phyloP scores from a whole-genome alignment of 2,888 invertebrate species.

The Mythimna albipuncta region DNA sequence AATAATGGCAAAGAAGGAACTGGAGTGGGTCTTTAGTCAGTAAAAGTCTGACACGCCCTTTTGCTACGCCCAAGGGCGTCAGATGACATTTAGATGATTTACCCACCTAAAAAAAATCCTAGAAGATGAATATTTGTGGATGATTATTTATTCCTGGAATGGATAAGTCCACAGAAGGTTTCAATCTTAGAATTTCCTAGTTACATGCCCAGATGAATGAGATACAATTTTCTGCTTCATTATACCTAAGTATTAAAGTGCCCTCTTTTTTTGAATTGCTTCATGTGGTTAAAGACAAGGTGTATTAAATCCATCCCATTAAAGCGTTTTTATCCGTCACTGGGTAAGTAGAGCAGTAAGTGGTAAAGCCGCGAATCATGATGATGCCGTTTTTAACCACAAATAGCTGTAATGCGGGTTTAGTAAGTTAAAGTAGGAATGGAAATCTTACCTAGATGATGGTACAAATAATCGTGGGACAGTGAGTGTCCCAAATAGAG shows the following conservation, averaged over 20 bases:
- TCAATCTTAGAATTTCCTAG: not conserved
- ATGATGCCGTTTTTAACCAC: constrained; percentile 56
- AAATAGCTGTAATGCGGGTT: constrained; percentile 51
- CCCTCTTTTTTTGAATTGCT: not conserved
- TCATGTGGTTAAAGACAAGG: constrained; percentile 24
- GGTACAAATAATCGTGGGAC: constrained; percentile 6
- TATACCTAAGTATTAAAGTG: not conserved
- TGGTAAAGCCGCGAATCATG: constrained; percentile 57
- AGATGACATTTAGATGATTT: too few species aligned
- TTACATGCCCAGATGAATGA: not conserved
- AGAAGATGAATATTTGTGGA: too few species aligned
- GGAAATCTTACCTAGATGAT: constrained; percentile 24
- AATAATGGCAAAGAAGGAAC: too few species aligned
- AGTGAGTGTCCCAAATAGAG: not conserved
- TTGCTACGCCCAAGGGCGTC: too few species aligned
- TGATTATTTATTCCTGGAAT: not conserved
- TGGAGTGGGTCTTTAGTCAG: too few species aligned
- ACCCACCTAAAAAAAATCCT: too few species aligned
- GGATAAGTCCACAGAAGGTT: not conserved
- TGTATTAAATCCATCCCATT: constrained; percentile 33
- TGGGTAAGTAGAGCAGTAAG: constrained; percentile 54
- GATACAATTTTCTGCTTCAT: not conserved
- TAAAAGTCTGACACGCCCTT: too few species aligned
- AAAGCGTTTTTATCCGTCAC: constrained; percentile 49
- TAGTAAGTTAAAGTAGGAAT: constrained; percentile 25